Conservation (phyloP, 1,140 invertebrate genomes). For the Caenorhabditis remanei region DNA sequence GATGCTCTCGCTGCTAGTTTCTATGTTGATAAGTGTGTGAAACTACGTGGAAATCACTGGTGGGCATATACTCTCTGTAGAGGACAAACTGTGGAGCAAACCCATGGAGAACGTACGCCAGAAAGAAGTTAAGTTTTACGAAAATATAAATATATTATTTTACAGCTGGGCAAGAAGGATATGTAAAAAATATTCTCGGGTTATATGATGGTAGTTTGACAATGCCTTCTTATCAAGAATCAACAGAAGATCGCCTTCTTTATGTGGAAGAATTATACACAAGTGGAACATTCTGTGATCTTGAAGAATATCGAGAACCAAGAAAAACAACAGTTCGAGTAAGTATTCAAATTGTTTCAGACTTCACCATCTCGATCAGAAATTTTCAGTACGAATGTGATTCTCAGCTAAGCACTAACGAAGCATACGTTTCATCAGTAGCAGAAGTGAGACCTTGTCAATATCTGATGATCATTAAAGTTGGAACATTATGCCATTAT, state of each 20-base stretch:
- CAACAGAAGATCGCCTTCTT: slow-evolving; percentile 21
- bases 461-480: slow-evolving; percentile 27
- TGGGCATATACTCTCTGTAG: slow-evolving; percentile 31
- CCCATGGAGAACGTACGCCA: slow-evolving; percentile 27
- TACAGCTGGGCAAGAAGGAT: background rate
- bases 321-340: slow-evolving; percentile 19
- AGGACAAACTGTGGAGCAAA: background rate
- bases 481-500: slow-evolving; percentile 16
- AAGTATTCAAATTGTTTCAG: background rate
- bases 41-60: background rate
- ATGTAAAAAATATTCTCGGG: slow-evolving; percentile 11
- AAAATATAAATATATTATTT: background rate
- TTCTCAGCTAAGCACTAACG: slow-evolving; percentile 24
- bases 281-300: slow-evolving; percentile 29
- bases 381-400: slow-evolving; percentile 45
- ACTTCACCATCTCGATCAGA: background rate
- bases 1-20: slow-evolving; percentile 17
- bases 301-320: slow-evolving; percentile 14
- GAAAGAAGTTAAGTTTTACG: too few species aligned
- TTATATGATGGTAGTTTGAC: slow-evolving; percentile 6
- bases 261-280: slow-evolving; percentile 7
- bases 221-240: slow-evolving; percentile 45
- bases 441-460: slow-evolving; percentile 28
- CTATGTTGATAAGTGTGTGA: slow-evolving; percentile 16
- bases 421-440: slow-evolving; percentile 6